Evolutionary conservation across 1,140 invertebrate genomes (phyloP).

Genomic region (Drosophila burlai): DNA sequence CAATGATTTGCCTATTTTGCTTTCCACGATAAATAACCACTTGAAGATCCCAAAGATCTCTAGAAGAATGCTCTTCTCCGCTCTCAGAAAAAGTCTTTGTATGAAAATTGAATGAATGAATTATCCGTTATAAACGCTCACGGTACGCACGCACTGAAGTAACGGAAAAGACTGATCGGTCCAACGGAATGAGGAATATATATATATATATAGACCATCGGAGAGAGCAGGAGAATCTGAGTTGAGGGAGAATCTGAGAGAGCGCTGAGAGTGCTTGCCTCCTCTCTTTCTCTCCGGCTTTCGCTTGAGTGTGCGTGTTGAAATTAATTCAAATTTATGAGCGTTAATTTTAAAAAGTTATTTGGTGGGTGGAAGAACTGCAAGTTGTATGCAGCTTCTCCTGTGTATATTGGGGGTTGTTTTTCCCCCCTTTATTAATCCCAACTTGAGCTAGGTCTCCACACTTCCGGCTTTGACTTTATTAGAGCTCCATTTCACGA

Average conservation of each 20-base stretch:
- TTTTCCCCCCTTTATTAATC: constrained; percentile 30
- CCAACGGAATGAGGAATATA: constrained; percentile 25
- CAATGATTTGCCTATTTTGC: constrained; percentile 50
- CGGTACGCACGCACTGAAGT: constrained; percentile 63
- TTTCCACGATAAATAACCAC: constrained; percentile 34
- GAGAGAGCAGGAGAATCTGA: not conserved
- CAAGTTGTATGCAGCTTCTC: constrained; percentile 1
- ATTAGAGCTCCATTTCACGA: constrained; percentile 17
- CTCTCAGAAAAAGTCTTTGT: constrained; percentile 11
- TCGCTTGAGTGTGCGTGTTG: constrained; percentile 36
- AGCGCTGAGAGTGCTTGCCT: constrained; percentile 24
- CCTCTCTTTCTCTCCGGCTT: not conserved
- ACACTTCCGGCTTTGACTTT: constrained; percentile 49
- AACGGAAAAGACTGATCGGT: constrained; percentile 62
- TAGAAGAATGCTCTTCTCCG: not conserved
- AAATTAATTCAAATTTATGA: constrained; percentile 75
- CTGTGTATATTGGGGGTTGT: not conserved
- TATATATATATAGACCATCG: constrained; percentile 13
- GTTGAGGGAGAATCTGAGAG: constrained; percentile 1
- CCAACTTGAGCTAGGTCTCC: constrained; percentile 6
- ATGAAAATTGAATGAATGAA: constrained; percentile 33
- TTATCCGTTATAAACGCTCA: constrained; percentile 8
- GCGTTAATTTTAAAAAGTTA: constrained; percentile 65
- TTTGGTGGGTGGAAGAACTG: constrained; percentile 27
- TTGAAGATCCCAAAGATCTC: constrained; percentile 37